A percentile compares a stretch with the other conserved stretches of the same genome.
phyloP scores from a whole-genome alignment of 2,888 invertebrate genomes.

The Elmis aenea region DNA sequence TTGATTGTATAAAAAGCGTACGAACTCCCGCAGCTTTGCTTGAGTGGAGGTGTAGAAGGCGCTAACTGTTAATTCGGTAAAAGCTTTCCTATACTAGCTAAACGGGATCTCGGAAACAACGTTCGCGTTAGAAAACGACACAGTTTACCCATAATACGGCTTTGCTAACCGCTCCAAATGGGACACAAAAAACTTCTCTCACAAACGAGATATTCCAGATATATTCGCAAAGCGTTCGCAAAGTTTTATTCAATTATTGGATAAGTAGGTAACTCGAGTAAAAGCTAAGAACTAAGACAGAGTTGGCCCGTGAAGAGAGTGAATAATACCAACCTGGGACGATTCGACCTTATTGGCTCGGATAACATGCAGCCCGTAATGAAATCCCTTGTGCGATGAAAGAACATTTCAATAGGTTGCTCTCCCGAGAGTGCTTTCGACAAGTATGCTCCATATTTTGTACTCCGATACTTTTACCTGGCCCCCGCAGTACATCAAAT shows the following conservation, averaged over 20 bases:
- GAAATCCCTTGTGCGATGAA: too few species aligned
- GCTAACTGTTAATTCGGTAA: constrained; percentile 45
- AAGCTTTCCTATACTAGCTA: constrained; percentile 44
- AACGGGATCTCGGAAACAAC: constrained; percentile 38
- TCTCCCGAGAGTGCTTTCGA: too few species aligned
- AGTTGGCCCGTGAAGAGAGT: constrained; percentile 1
- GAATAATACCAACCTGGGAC: too few species aligned
- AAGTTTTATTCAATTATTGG: constrained; percentile 17
- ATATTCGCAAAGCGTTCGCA: constrained; percentile 21
- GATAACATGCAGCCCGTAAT: too few species aligned
- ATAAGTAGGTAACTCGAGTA: constrained; percentile 7
- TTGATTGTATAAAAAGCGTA: constrained; percentile 26
- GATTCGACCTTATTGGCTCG: too few species aligned
- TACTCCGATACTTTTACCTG: too few species aligned
- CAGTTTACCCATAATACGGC: constrained; percentile 29
- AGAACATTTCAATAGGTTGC: too few species aligned
- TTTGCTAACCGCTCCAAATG: constrained; percentile 28
- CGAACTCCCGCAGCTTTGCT: constrained; percentile 21
- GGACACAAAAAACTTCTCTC: constrained; percentile 37
- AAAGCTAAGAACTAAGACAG: constrained; percentile 5
- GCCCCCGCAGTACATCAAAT: too few species aligned
- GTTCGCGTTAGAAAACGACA: constrained; percentile 35
- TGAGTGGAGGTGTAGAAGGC: constrained; percentile 21
- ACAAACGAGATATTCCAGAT: constrained; percentile 34
- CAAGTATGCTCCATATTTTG: too few species aligned